phyloP scores from a whole-genome alignment of 2,113 vertebrate genomes.

The Xiphophorus maculatus region DNA sequence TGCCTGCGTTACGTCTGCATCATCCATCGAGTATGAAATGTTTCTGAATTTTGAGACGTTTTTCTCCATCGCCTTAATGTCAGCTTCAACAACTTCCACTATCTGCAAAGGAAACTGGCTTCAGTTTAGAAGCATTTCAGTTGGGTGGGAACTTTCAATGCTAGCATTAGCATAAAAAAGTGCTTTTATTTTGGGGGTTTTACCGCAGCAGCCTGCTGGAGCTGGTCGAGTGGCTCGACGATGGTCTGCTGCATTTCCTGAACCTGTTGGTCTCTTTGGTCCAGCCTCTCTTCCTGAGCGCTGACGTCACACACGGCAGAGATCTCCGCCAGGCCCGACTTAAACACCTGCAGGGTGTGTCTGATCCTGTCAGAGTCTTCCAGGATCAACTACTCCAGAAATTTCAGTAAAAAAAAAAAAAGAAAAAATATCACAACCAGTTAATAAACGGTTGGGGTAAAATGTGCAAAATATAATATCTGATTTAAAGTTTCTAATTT shows the following conservation, averaged over 20 bases:
- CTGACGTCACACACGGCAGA: constrained; percentile 83
- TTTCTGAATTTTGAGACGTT: constrained; percentile 85
- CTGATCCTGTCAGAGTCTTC: constrained; percentile 90
- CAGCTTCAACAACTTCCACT: constrained; percentile 85
- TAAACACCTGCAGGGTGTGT: constrained; percentile 76
- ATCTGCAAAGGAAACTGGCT: constrained; percentile 74
- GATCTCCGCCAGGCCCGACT: constrained; percentile 82
- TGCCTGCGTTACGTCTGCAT: constrained; percentile 79
- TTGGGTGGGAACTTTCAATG: neutral
- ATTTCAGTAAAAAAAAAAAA: neutral
- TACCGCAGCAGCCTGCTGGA: constrained; percentile 83
- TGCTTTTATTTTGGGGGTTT: constrained; percentile 47
- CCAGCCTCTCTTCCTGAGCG: constrained; percentile 70
- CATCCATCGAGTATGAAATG: constrained; percentile 86
- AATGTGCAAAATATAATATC: no score
- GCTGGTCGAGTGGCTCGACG: constrained; percentile 79
- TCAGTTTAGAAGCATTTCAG: neutral
- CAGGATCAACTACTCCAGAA: constrained; percentile 83
- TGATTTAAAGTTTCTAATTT: neutral
- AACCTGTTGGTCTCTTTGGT: constrained; percentile 76
- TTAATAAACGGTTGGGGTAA: neutral
- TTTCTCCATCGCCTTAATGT: constrained; percentile 88
- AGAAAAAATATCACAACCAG: neutral
- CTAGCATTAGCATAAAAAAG: neutral
- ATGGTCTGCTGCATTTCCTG: constrained; percentile 80